A percentile compares a stretch with the other conserved stretches of the same genome.
Conservation (phyloP, 2,113 vertebrate genomes). For the Peromyscus maniculatus region DNA sequence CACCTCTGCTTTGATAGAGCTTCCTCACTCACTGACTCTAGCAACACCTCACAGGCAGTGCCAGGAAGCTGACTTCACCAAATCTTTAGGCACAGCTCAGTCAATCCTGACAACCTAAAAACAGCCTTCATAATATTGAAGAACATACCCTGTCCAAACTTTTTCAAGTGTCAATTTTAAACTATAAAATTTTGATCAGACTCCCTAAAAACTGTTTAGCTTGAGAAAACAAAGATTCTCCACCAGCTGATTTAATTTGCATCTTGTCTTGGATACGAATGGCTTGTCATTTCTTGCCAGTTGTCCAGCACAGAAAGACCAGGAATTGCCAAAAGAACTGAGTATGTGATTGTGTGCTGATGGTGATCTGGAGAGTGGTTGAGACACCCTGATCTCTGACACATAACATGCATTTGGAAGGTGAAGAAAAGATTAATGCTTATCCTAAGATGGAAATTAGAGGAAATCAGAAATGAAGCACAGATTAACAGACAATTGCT, state of each 20-base stretch:
- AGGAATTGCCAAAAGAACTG: not conserved
- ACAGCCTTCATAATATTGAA: not conserved
- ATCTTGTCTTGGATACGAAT: not conserved
- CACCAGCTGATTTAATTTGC: not conserved
- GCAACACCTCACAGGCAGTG: not conserved
- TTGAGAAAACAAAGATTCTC: not conserved
- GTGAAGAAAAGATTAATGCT: conserved; percentile 39
- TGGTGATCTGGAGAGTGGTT: not conserved
- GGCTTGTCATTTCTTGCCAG: not conserved
- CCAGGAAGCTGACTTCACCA: not conserved
- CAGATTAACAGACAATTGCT: conserved; percentile 27
- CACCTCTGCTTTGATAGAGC: rapidly evolving
- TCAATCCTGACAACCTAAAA: not conserved
- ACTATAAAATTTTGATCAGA: not conserved
- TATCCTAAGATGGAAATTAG: conserved; percentile 60
- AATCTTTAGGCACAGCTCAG: not conserved
- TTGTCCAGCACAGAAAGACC: not conserved
- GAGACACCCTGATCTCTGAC: conserved; percentile 2
- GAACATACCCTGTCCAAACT: not conserved
- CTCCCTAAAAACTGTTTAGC: not conserved
- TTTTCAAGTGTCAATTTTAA: conserved; percentile 17
- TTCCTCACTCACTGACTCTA: not conserved
- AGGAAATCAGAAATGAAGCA: conserved; percentile 55
- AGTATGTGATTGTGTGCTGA: not conserved
- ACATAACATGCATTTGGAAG: conserved; percentile 1